Percentiles rank a stretch among this genome's conserved stretches.
Evolutionary conservation across 2,797 vertebrate species (phyloP).

Genomic region (Brachyrhaphis roseni): DNA sequence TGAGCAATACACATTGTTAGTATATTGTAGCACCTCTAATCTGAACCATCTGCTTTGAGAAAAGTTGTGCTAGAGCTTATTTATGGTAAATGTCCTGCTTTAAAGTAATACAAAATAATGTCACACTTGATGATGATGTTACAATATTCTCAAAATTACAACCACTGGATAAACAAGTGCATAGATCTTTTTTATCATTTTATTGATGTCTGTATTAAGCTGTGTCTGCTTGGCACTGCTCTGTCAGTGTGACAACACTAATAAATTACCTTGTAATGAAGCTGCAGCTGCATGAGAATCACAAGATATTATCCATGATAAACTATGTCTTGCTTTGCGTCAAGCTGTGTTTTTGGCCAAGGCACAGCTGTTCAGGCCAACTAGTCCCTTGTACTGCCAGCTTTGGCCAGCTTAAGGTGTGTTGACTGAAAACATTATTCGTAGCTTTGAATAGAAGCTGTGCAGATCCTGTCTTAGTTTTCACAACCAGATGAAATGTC

Average conservation of each 20-base stretch:
- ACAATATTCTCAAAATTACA: not conserved
- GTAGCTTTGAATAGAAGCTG: not conserved
- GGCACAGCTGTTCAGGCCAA: not conserved
- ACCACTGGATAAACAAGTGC: too few species aligned
- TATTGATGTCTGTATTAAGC: not conserved
- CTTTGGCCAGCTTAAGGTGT: not conserved
- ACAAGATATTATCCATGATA: not conserved
- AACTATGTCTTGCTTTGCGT: not conserved
- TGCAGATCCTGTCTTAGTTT: not conserved
- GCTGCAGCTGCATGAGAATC: not conserved
- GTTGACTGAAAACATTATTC: not conserved
- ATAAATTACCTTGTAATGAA: not conserved
- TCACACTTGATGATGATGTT: not conserved
- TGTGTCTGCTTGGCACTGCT: not conserved
- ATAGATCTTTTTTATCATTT: not conserved
- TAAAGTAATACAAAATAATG: not conserved
- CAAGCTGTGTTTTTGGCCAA: not conserved
- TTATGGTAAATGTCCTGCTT: not conserved
- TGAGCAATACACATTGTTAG: not conserved
- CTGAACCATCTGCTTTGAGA: not conserved
- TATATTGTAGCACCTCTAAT: not conserved
- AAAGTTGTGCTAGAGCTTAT: not conserved
- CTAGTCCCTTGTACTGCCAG: not conserved
- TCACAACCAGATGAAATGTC: not conserved
- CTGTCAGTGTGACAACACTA: not conserved